Evolutionary conservation across 1,140 invertebrate genomes (phyloP), one percentile per base, ranked within the genome.

Genomic region (Sinonovacula constricta): DNA sequence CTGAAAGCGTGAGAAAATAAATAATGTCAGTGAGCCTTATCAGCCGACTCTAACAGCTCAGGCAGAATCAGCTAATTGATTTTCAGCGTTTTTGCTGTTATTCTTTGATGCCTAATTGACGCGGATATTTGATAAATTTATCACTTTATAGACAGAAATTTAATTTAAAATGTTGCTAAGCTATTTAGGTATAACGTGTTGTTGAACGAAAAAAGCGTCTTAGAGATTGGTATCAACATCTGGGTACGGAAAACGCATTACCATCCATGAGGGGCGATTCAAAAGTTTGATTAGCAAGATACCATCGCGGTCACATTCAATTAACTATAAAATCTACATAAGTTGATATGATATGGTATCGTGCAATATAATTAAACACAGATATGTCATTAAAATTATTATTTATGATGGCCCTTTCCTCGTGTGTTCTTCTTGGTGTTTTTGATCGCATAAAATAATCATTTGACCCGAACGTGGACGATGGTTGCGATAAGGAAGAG

Each of bases 321-420:
- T 76, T 66, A 76, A 76, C 72, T 76, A 76, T 76, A 76, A 76
- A 76, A 76, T 76, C 72, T 76, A 76, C 72, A 76, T 76, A 76
- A 67, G 72, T 67, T 76, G 62, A 59, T 36, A 63, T 65, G 72
- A 76, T 76, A 63, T 63, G 18, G 36, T 49, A 33, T 66, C 62
- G 15, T 22, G 22, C 7, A 36, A 51, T 54, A 76, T 60, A 67
- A 76, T 76, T 66, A 76, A 76, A 60, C 18, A 67, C 34, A 39
- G 62, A 67, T 76, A 54, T 76, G 72, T 76, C 72, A 65, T 67
- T 66, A 26, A 67, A 76, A 76, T 76, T 56, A 76, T 76, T 76
- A 76, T 76, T 76, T 76, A 76, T 65, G 33, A 76, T 66, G 49
- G 39, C 33, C 60, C 45, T 31, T 53, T 26, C 24, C 67, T 34